Conservation (phyloP, 2,888 invertebrate genomes). For the Brenthis hecate region DNA sequence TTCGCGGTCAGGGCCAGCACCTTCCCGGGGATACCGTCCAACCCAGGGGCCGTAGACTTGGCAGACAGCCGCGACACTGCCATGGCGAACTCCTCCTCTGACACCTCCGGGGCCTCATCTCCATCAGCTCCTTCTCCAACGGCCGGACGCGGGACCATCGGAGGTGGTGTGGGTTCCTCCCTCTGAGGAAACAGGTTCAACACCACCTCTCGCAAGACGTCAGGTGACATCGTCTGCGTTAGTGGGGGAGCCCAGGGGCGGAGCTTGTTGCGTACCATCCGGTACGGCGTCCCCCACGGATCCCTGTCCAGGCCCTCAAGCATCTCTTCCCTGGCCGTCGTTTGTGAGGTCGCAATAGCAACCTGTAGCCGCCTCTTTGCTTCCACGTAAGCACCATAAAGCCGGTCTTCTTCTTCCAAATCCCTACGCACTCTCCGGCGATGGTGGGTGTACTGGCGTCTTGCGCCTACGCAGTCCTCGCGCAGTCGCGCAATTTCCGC, state of each 20-base stretch:
- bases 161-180: not conserved
- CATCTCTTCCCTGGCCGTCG: not conserved
- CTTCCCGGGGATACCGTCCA: too few species aligned
- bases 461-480: not conserved
- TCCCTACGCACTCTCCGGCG: too few species aligned
- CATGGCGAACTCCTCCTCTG: too few species aligned
- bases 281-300: conserved; percentile 36
- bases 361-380: not conserved
- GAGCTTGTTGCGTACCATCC: conserved; percentile 27
- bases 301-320: conserved; percentile 1
- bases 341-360: not conserved
- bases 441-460: too few species aligned
- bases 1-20: too few species aligned
- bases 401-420: not conserved
- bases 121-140: too few species aligned
- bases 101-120: too few species aligned
- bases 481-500: conserved; percentile 3
- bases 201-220: not conserved
- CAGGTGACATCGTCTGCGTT: not conserved
- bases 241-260: conserved; percentile 5
- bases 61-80: too few species aligned
- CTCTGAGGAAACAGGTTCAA: not conserved
- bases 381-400: conserved; percentile 1
- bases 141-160: not conserved
- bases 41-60: too few species aligned